Conservation (phyloP, 2,888 invertebrate species). For the Chymomyza amoena region DNA sequence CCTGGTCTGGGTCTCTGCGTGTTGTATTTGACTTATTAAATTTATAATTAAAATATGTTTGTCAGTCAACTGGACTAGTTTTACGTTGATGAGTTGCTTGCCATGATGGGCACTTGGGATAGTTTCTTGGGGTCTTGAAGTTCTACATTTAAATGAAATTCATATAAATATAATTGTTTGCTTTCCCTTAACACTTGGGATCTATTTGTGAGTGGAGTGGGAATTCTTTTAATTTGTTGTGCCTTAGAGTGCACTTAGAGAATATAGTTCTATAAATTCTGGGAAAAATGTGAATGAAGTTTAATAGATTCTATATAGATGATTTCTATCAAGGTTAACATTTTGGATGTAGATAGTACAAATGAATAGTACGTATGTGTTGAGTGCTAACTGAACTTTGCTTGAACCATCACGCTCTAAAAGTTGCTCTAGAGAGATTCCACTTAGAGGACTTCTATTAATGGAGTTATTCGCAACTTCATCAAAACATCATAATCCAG, state of each 20-base stretch:
- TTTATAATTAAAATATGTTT: constrained; percentile 68
- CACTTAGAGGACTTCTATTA: too few species aligned
- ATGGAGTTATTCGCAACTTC: too few species aligned
- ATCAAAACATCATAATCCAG: too few species aligned
- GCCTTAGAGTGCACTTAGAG: background rate
- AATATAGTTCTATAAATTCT: background rate
- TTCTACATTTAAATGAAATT: constrained; percentile 58
- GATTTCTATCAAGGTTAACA: too few species aligned
- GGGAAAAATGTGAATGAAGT: background rate
- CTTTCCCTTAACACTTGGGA: constrained; percentile 59
- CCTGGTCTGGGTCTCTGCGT: constrained; percentile 31
- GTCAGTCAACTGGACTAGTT: background rate
- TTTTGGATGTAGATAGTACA: too few species aligned
- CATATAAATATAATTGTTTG: constrained; percentile 42
- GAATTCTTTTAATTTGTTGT: background rate
- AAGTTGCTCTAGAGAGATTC: too few species aligned
- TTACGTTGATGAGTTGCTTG: background rate
- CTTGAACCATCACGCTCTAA: too few species aligned
- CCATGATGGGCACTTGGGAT: background rate
- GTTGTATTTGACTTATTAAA: constrained; percentile 62
- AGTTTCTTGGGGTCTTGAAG: background rate
- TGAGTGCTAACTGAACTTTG: too few species aligned
- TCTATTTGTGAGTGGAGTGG: background rate
- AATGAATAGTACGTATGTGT: too few species aligned
- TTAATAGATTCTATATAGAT: too few species aligned